Percentiles rank a stretch among this genome's conserved stretches.
phyloP scores from a whole-genome alignment of 2,113 vertebrate genomes.

The Dasyurus viverrinus region DNA sequence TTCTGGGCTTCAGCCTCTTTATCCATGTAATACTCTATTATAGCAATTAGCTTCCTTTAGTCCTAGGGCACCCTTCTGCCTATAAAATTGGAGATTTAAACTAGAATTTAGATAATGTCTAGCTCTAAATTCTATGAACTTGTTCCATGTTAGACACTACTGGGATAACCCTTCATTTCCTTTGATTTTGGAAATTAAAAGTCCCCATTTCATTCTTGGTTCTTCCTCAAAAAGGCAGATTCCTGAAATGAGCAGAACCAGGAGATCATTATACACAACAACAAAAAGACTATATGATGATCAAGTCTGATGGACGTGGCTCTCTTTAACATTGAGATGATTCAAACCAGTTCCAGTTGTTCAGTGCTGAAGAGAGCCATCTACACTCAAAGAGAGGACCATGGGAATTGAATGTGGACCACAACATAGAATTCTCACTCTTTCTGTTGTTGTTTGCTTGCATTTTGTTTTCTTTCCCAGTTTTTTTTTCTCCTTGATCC shows the following conservation, averaged over 20 bases:
- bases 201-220: neutral
- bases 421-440: too few relatives aligned
- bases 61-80: neutral
- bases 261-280: too few relatives aligned
- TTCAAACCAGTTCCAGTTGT: too few relatives aligned
- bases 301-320: too few relatives aligned
- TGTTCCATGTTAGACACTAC: neutral
- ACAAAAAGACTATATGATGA: too few relatives aligned
- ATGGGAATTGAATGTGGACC: too few relatives aligned
- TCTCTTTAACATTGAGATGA: too few relatives aligned
- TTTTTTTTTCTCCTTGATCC: too few relatives aligned
- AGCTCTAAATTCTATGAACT: neutral
- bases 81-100: neutral
- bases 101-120: neutral
- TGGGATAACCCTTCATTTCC: neutral
- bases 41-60: neutral
- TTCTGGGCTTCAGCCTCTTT: neutral
- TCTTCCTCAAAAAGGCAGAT: neutral
- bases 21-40: neutral
- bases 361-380: too few relatives aligned
- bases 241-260: neutral
- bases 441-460: too few relatives aligned
- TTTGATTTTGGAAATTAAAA: neutral
- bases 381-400: too few relatives aligned
- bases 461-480: too few relatives aligned